Percentiles rank a stretch among this genome's conserved stretches.
Conservation (phyloP, 1,140 invertebrate genomes). For the Ips nitidus region DNA sequence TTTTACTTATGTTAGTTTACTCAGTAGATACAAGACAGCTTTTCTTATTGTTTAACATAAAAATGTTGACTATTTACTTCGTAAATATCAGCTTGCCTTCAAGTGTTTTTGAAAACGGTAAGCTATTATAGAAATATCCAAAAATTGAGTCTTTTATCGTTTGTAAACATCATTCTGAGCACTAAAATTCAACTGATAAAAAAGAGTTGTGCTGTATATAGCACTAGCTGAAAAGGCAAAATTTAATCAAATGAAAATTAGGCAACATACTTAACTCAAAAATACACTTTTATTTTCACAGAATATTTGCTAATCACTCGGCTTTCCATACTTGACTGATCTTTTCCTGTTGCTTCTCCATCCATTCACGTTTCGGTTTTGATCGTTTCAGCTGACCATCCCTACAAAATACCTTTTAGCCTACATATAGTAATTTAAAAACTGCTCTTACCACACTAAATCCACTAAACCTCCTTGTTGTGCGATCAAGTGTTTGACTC, state of each 20-base stretch:
- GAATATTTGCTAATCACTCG: constrained; percentile 55
- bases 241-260: neutral
- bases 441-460: constrained; percentile 81
- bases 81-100: too few relatives aligned
- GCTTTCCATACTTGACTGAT: constrained; percentile 86
- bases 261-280: neutral
- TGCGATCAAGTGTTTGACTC: constrained; percentile 94
- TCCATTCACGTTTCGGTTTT: constrained; percentile 92
- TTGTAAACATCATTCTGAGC: too few relatives aligned
- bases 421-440: neutral
- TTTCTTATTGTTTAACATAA: too few relatives aligned
- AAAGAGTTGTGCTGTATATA: too few relatives aligned
- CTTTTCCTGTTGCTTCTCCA: constrained; percentile 88
- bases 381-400: constrained; percentile 92
- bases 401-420: constrained; percentile 56
- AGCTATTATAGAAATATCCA: too few relatives aligned
- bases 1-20: too few relatives aligned
- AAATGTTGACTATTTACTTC: too few relatives aligned
- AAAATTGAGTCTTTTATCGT: too few relatives aligned
- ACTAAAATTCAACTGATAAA: too few relatives aligned
- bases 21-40: too few relatives aligned
- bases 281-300: neutral
- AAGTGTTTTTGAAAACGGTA: too few relatives aligned
- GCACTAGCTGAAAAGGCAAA: neutral
- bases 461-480: constrained; percentile 92